Base-by-base conservation (phyloP, 2,797 vertebrate species). In the Poecilia gillii region DNA sequence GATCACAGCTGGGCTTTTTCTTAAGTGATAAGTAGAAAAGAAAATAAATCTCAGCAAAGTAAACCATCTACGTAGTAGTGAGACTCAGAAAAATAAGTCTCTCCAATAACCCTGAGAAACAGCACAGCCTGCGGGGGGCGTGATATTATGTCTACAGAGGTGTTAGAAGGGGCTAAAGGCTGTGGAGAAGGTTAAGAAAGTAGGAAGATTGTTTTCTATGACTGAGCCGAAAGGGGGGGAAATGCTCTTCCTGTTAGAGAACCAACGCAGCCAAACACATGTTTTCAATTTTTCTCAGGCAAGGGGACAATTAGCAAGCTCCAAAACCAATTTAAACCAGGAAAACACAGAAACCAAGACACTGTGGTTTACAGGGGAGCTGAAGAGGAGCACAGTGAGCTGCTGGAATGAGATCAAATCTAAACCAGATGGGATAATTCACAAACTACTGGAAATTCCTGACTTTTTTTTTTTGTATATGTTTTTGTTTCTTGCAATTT, bases 201-300 rank as follows among this genome's bases (percentile, higher is more conserved):
- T 25, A 8, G 68, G 72, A 72, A 84, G 77, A 66, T 78, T 81
- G 79, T 85, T 79, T 77, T 79, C 72, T 72, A 47, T 74, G 55
- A 79, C 74, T 6, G 11, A 79, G 57, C 75, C 73, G 41, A 87
- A 84, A 45, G 84, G 81, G 14, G 47, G 80, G 79, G 75, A 78
- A 85, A 83, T 81, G 76, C 77, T 87, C 74, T 74, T 83, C 81
- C 81, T 79, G 85, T 80, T 72, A 84, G 59, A 89, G 88, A 93
- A 87, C 70, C 75, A 89, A 78, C 78, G 80, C 66, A 76, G 55
- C 57, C 76, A 77, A 23, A 86, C 90, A 92, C 49, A 85, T 91
- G 86, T 86, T 93, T 88, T 90, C 85, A 88, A 91, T 93, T 89
- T 82, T 46, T 81, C 70, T 80, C 14, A 75, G 74, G 81, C 79